Evolutionary conservation across 2,797 vertebrate species (phyloP), one percentile per base, ranked within the genome.

Genomic region (Triplophysa yarkandensis): DNA sequence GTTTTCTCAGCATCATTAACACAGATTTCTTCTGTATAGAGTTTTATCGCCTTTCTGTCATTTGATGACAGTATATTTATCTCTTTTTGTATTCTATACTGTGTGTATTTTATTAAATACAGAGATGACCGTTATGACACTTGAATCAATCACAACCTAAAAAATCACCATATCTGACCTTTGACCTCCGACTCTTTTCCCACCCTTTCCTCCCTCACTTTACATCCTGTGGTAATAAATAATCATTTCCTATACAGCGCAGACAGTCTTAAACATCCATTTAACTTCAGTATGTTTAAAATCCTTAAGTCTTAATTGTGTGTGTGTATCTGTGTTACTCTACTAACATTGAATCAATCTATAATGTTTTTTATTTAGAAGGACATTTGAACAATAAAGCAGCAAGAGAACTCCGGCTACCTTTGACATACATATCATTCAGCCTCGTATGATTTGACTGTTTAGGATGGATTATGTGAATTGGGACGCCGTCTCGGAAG

Each of bases 181-280:
- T 44, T 73, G 65, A 75, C 76, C 71, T 63, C 34, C 71, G 52
- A 41, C 39, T 34, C 30, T 36, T 57, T 73, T 76, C 71, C 69
- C 75, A 27, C 71, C 75, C 70, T 23, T 9, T 44, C 30, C 23
- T 50, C 64, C 14, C n/a, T 44, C n/a, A 0, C 39, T 71, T n/a
- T 19, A 50, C 68, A 78, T 81, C 79, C 79, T 75, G 46, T 71
- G 41, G 44, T 61, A 61, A 72, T 11, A 68, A 71, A 67, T 71
- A 67, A 71, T 71, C 41, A 68, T 65, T 76, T 81, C 68, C 79
- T 68, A 67, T 71, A 28, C 61, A 46, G 8, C 32, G 16, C 11
- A 27, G 43, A 6, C 46, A 71, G 68, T 36, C 19, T 57, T 17
- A 30, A n/a, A 4, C 27, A 25, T 14, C 23, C 21, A 16, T n/a